These are phyloP conservation scores for Metridium senile DNA, from an alignment of 92 coral and sea anemone genomes.

Conservation along the genomic window DNA sequence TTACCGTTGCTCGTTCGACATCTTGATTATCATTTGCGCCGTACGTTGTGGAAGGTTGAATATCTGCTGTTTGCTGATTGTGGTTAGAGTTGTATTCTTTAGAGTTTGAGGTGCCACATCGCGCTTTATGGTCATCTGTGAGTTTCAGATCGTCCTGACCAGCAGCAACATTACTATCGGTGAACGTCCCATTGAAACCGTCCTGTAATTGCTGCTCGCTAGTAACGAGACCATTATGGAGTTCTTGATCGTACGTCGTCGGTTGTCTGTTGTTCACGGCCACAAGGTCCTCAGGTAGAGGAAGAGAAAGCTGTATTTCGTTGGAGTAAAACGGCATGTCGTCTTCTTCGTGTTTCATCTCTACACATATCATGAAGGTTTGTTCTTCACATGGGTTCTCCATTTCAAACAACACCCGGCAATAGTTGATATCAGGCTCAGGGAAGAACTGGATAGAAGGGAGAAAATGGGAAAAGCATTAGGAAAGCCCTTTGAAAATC, in stretches of 20 bases:
- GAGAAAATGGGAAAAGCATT: not conserved
- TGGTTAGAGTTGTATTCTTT: too few species aligned
- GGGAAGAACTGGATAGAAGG: slow-evolving; percentile 45
- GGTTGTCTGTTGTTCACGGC: not conserved
- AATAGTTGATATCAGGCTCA: slow-evolving; percentile 58
- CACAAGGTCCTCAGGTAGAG: slow-evolving; percentile 59
- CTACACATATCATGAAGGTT: not conserved
- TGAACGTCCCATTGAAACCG: too few species aligned
- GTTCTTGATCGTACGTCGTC: not conserved
- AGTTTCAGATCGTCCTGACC: too few species aligned
- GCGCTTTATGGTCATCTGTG: too few species aligned
- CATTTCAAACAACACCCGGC: slow-evolving; percentile 66
- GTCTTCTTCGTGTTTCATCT: slow-evolving; percentile 30
- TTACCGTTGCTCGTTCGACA: too few species aligned
- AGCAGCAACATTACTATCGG: too few species aligned
- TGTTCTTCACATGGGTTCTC: slow-evolving; percentile 54
- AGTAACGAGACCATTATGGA: too few species aligned
- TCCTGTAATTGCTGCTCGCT: too few species aligned
- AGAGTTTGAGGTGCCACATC: too few species aligned
- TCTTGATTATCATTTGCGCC: too few species aligned
- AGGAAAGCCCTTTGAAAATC: not conserved
- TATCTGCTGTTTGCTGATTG: too few species aligned
- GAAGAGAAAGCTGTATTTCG: slow-evolving; percentile 77
- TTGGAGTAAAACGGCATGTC: slow-evolving; percentile 65
- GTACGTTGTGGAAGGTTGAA: too few species aligned